Evolutionary conservation across 2,888 invertebrate genomes (phyloP), one percentile per base, ranked within the genome.

Genomic region (Harpagoxenus sublaevis): DNA sequence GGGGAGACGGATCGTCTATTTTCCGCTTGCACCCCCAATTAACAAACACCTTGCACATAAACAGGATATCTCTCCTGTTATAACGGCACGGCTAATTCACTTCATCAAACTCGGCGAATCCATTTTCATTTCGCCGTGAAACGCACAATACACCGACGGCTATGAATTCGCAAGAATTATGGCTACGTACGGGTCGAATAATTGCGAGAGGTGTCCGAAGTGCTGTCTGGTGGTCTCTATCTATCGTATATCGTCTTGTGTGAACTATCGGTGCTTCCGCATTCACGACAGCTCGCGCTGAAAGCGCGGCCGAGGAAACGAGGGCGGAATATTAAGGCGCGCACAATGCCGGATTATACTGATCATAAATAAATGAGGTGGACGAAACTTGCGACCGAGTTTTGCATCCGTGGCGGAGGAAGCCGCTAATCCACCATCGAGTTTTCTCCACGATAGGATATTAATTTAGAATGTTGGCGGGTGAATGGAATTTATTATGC

Each of bases 361-460:
- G 60, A 81, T 81, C 79, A 81, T 81, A 71, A 81, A 81, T 81
- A 81, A 81, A 81, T 81, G 79, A 81, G 60, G 60, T 71, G 79
- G 79, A 81, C 79, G 79, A 81, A 81, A 81, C 73, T 71, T 81
- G 79, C 79, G 73, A 81, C 79, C 73, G 79, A 71, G 79, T 81
- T 81, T 81, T 81, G 73, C 79, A 81, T 81, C 79, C 79, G 53
- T 9, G 53, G 53, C 23, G 79, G 73, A 81, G 73, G 73, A 71
- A 81, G 60, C 79, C 79, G 71, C 79, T 81, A 81, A 81, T 81
- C 79, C 73, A 71, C 79, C 73, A 73, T 81, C 74, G 79, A 81
- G 79, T 81, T 81, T 81, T 81, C 79, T 81, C 79, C 71, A 81
- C 79, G 79, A 81, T 81, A 60, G 79, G 79, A 81, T 81, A 81